Evolutionary conservation across 2,113 vertebrate species (phyloP).

Genomic region (Festucalex cinctus): DNA sequence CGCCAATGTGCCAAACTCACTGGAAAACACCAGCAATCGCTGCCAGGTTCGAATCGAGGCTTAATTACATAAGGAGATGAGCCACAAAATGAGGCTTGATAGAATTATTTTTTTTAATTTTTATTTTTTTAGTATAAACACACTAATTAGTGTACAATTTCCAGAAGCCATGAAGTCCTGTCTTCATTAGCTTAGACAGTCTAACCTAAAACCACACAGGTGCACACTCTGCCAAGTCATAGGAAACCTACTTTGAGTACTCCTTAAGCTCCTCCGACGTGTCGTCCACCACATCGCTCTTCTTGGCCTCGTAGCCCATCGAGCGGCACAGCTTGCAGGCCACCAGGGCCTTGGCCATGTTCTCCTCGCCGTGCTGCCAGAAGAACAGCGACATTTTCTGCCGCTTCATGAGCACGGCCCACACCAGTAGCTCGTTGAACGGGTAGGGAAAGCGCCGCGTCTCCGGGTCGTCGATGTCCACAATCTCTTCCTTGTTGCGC

Average conservation of each 20-base stretch:
- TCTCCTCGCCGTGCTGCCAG: conserved; percentile 98
- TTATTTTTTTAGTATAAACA: too few relatives aligned
- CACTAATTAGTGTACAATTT: neutral
- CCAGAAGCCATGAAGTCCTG: neutral
- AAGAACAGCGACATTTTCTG: conserved; percentile 98
- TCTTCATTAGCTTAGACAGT: neutral
- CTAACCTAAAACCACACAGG: neutral
- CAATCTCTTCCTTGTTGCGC: conserved; percentile 94
- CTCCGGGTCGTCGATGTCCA: conserved; percentile 97
- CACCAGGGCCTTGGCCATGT: conserved; percentile 97
- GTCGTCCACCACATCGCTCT: conserved; percentile 96
- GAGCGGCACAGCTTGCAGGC: conserved; percentile 95
- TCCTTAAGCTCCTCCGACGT: conserved; percentile 94
- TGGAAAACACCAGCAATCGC: conserved; percentile 45
- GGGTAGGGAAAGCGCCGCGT: conserved; percentile 92
- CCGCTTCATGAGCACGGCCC: conserved; percentile 97
- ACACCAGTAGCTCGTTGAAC: conserved; percentile 95
- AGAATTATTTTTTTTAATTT: too few relatives aligned
- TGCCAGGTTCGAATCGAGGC: neutral
- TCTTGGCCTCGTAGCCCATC: conserved; percentile 95
- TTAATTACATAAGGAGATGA: neutral
- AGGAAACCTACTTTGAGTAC: conserved; percentile 83
- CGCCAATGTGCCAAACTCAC: conserved; percentile 93
- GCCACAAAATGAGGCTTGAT: too few relatives aligned
- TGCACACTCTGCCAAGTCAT: neutral